Conservation (phyloP, 2,113 vertebrate species). For the Athene cunicularia region DNA sequence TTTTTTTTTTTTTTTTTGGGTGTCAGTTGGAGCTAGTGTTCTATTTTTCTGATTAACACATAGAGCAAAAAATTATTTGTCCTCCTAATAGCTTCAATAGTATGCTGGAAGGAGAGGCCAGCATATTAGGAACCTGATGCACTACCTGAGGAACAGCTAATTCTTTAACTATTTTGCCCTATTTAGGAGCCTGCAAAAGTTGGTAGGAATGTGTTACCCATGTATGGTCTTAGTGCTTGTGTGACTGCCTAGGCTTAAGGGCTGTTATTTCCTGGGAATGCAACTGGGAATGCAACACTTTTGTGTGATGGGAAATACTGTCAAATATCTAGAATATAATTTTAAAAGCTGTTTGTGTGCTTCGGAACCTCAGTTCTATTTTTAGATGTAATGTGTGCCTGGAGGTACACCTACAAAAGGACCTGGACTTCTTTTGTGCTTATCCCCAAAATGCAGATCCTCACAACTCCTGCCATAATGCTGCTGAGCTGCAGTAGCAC, state of each 20-base stretch:
- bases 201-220: neutral
- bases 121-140: neutral
- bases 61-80: neutral
- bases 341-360: neutral
- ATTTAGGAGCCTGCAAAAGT: neutral
- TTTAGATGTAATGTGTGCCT: neutral
- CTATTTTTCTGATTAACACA: neutral
- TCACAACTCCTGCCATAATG: neutral
- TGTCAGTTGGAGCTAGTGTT: neutral
- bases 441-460: neutral
- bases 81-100: neutral
- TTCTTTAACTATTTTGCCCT: neutral
- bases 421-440: neutral
- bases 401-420: neutral
- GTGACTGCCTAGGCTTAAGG: neutral
- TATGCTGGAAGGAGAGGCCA: neutral
- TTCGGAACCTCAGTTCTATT: neutral
- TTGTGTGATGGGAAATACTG: neutral
- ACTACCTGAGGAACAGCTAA: neutral
- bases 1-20: neutral
- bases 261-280: neutral
- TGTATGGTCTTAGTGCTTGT: rapidly evolving
- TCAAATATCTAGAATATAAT: neutral
- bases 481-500: neutral
- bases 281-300: neutral